phyloP scores from a whole-genome alignment of 2,888 invertebrate genomes.

The Ichneumoninae sp. region DNA sequence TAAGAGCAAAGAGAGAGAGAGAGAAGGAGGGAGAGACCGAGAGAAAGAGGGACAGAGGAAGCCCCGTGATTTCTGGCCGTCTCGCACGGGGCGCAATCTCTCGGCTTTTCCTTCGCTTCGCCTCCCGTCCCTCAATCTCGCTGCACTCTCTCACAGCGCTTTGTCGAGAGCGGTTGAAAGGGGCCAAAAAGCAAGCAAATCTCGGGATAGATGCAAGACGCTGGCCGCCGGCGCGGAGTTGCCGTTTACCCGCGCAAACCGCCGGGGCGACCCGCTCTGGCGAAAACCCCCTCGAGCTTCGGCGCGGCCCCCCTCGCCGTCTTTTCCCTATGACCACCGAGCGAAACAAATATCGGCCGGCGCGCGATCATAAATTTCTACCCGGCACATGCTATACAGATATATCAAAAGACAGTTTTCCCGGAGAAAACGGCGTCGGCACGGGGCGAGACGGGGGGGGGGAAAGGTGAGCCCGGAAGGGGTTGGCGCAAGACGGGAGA shows the following conservation, averaged over 20 bases:
- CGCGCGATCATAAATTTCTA: constrained; percentile 77
- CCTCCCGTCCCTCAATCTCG: constrained; percentile 9
- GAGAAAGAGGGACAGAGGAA: constrained; percentile 9
- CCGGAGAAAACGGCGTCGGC: constrained; percentile 46
- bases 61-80: constrained; percentile 49
- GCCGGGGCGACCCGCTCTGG: constrained; percentile 11
- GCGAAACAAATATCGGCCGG: constrained; percentile 80
- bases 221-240: constrained; percentile 36
- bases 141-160: constrained; percentile 21
- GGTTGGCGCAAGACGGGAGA: constrained; percentile 41
- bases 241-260: constrained; percentile 31
- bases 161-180: constrained; percentile 40
- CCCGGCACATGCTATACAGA: constrained; percentile 75
- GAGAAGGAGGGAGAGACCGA: constrained; percentile 4
- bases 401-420: constrained; percentile 79
- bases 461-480: constrained; percentile 1
- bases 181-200: constrained; percentile 36
- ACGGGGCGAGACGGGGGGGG: not conserved
- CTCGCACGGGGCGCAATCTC: constrained; percentile 46
- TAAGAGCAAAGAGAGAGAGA: not conserved
- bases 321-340: constrained; percentile 51
- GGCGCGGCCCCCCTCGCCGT: constrained; percentile 42
- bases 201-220: constrained; percentile 22
- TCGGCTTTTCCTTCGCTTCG: constrained; percentile 28
- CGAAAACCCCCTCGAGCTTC: constrained; percentile 25